phyloP scores from a whole-genome alignment of 2,888 invertebrate genomes.

The Chrysopilus asiliformis region DNA sequence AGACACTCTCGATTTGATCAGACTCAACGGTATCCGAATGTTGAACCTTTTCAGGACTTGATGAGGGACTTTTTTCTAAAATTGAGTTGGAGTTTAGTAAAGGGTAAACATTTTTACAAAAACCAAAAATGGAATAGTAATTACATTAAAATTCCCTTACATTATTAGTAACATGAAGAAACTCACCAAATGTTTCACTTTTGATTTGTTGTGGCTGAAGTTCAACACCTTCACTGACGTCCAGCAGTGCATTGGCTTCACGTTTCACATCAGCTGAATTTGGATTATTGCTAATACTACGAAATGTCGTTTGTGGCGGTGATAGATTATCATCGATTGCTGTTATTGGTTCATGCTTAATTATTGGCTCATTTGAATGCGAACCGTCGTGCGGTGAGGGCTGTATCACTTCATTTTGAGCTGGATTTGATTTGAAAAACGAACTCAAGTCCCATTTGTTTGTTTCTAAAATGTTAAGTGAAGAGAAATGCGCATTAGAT shows the following conservation, averaged over 20 bases:
- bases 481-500: not conserved
- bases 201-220: slow-evolving; percentile 29
- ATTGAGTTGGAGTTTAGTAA: slow-evolving; percentile 1
- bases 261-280: too few species aligned
- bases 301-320: slow-evolving; percentile 8
- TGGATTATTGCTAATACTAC: slow-evolving; percentile 17
- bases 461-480: slow-evolving; percentile 8
- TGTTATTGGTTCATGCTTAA: slow-evolving; percentile 23
- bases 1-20: slow-evolving; percentile 37
- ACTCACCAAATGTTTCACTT: slow-evolving; percentile 21
- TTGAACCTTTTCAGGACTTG: slow-evolving; percentile 19
- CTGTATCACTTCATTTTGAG: slow-evolving; percentile 10
- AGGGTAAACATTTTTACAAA: not conserved
- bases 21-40: slow-evolving; percentile 17
- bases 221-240: slow-evolving; percentile 5
- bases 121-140: not conserved
- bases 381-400: slow-evolving; percentile 9
- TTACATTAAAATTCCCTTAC: not conserved
- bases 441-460: slow-evolving; percentile 15
- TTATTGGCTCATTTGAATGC: slow-evolving; percentile 14
- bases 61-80: slow-evolving; percentile 18
- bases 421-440: slow-evolving; percentile 12
- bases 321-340: slow-evolving; percentile 23
- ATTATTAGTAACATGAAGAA: not conserved
- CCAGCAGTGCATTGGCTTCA: too few species aligned